phyloP scores from a whole-genome alignment of 2,888 invertebrate genomes.

The Fissipunctia ypsillon region DNA sequence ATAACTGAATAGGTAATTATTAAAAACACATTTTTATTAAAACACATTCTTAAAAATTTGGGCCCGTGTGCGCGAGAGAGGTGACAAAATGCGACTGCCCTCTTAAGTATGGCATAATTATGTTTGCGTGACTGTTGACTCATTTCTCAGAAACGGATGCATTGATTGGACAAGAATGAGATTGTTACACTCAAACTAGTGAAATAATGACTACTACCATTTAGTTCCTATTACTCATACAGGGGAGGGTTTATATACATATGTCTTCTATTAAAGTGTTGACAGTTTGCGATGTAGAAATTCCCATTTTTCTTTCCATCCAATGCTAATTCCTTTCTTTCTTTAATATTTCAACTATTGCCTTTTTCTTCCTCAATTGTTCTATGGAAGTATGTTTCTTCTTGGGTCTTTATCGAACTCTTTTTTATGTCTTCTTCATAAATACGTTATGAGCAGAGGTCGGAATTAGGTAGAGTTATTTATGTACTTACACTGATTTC shows the following conservation, averaged over 20 bases:
- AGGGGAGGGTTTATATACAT: too few species aligned
- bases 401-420: neutral
- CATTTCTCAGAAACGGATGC: constrained; percentile 16
- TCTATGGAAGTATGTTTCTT: neutral
- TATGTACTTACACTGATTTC: too few species aligned
- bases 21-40: too few species aligned
- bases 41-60: too few species aligned
- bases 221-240: neutral
- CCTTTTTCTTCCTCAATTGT: neutral
- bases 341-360: too few species aligned
- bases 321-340: neutral
- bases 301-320: neutral
- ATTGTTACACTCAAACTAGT: neutral
- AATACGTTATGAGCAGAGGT: too few species aligned
- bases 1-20: too few species aligned
- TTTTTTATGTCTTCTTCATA: neutral
- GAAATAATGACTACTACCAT: neutral
- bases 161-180: neutral
- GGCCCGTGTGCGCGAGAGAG: too few species aligned
- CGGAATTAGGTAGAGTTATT: too few species aligned
- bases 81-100: too few species aligned
- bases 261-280: neutral
- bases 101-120: too few species aligned
- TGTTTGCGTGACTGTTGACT: constrained; percentile 16
- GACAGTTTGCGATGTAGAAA: neutral